Evolutionary conservation across 2,113 vertebrate species (phyloP).

Genomic region (Oxyura jamaicensis): DNA sequence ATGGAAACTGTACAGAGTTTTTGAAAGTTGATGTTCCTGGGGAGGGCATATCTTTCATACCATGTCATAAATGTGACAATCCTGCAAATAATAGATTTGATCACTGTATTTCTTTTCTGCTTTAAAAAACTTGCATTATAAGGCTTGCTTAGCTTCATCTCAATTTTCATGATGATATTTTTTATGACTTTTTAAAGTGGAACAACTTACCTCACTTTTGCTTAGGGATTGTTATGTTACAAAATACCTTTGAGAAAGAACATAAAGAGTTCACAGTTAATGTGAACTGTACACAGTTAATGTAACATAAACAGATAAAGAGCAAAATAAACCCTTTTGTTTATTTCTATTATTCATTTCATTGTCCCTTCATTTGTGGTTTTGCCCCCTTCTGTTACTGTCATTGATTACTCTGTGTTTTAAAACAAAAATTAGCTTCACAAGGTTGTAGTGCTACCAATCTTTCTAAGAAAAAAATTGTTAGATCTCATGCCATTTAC

Average conservation of each 20-base stretch:
- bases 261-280: no score
- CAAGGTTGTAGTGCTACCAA: not conserved
- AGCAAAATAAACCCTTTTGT: not conserved
- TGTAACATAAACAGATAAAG: not conserved
- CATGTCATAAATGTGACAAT: not conserved
- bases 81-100: not conserved
- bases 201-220: not conserved
- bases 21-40: not conserved
- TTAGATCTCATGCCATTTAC: not conserved
- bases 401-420: slow-evolving; percentile 28
- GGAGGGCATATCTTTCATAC: not conserved
- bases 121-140: not conserved
- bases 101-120: not conserved
- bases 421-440: slow-evolving; percentile 1
- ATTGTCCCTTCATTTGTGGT: slow-evolving; percentile 23
- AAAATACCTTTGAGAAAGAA: not conserved
- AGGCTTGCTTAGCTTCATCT: not conserved
- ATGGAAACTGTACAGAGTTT: not conserved
- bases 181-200: not conserved
- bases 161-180: not conserved
- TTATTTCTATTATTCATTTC: not conserved
- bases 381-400: not conserved
- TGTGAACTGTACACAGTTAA: no score
- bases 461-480: slow-evolving; percentile 1
- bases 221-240: not conserved